Evolutionary conservation across 2,113 vertebrate species (phyloP).

Genomic region (Perognathus longimembris): DNA sequence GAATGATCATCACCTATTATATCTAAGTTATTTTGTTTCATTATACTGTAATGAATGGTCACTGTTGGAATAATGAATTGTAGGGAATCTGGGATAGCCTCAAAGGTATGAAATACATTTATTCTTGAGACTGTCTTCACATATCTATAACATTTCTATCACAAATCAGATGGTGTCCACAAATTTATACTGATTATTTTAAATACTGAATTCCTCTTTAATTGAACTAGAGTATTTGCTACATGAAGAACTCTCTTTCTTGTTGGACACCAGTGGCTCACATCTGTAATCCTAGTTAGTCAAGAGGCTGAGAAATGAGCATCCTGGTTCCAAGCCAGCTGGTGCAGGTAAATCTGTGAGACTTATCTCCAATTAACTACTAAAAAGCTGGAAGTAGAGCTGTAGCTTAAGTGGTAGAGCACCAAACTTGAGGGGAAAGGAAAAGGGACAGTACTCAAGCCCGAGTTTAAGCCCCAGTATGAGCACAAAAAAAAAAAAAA

Average conservation of each 20-base stretch:
- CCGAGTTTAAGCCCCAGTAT: too few species aligned
- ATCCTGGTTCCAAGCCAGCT: too few species aligned
- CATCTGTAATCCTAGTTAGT: too few species aligned
- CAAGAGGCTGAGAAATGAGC: too few species aligned
- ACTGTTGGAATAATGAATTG: neutral
- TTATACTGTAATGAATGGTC: neutral
- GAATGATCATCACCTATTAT: neutral
- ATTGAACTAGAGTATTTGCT: neutral
- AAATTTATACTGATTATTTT: slow-evolving; percentile 20
- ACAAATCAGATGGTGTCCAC: neutral
- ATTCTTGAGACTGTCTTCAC: neutral
- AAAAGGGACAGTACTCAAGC: too few species aligned
- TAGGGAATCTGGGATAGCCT: neutral
- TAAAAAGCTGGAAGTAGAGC: too few species aligned
- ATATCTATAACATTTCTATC: neutral
- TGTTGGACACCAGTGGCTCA: too few species aligned
- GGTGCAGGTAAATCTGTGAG: too few species aligned
- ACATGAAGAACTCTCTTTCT: neutral
- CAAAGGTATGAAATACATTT: neutral
- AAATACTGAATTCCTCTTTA: neutral
- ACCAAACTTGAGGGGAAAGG: too few species aligned
- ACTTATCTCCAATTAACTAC: too few species aligned
- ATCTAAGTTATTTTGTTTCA: neutral
- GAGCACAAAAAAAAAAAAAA: too few species aligned
- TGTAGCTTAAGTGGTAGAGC: too few species aligned